Percentiles rank a stretch among this genome's conserved stretches.
These are phyloP conservation scores for Pomatostomus ruficeps DNA, from an alignment of 2,113 vertebrate genomes.

Conservation along the genomic window DNA sequence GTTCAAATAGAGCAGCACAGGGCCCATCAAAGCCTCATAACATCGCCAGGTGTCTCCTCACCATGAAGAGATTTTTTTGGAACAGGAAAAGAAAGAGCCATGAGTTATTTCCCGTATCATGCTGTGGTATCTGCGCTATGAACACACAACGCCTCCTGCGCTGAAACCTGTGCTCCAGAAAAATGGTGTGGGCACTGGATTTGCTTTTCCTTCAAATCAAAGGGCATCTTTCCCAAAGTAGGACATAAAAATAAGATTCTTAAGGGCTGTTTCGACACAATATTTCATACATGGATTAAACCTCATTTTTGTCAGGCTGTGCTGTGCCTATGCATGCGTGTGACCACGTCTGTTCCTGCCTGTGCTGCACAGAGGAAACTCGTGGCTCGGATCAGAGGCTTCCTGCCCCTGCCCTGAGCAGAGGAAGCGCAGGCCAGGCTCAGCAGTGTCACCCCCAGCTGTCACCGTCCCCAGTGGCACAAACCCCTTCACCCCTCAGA, in stretches of 20 bases:
- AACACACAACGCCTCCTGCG: background rate
- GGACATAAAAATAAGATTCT: background rate
- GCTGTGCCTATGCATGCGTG: background rate
- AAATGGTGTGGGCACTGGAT: background rate
- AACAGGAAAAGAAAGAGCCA: background rate
- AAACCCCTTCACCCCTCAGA: background rate
- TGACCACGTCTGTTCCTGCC: background rate
- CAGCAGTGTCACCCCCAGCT: background rate
- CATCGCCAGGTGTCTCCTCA: slow-evolving; percentile 1
- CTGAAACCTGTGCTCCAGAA: background rate
- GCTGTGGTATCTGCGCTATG: background rate
- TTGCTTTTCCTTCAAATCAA: background rate
- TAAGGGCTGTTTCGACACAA: background rate
- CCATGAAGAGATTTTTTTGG: background rate
- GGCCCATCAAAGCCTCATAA: background rate
- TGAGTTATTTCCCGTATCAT: background rate
- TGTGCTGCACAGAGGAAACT: background rate
- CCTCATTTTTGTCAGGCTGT: rapidly evolving
- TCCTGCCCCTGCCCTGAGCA: background rate
- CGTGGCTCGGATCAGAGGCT: background rate
- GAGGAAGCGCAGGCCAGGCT: background rate
- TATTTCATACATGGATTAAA: rapidly evolving
- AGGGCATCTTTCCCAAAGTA: background rate
- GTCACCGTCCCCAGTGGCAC: background rate
- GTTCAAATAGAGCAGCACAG: background rate